Conservation (phyloP, 2,888 invertebrate genomes). For the Agrilus biguttatus region DNA sequence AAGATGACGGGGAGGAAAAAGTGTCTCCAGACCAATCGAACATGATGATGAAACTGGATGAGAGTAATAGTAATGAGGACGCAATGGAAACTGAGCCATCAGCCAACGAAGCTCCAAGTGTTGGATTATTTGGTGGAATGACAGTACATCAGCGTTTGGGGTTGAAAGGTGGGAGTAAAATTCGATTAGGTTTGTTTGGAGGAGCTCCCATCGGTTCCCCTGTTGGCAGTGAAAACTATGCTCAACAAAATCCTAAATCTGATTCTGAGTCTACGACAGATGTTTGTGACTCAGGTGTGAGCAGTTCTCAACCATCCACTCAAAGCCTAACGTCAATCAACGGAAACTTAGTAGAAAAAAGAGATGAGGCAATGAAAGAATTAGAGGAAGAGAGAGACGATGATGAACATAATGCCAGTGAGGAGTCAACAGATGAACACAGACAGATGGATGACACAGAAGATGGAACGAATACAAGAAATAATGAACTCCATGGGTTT, state of each 20-base stretch:
- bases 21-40: slow-evolving; percentile 8
- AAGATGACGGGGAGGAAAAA: slow-evolving; percentile 10
- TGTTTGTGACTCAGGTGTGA: slow-evolving; percentile 1
- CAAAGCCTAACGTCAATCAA: too few relatives aligned
- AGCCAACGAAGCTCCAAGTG: slow-evolving; percentile 11
- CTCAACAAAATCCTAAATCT: background rate
- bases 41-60: slow-evolving; percentile 5
- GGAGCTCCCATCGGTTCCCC: slow-evolving; percentile 15
- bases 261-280: slow-evolving; percentile 1
- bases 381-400: slow-evolving; percentile 8
- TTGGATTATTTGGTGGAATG: slow-evolving; percentile 22
- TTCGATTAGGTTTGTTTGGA: slow-evolving; percentile 14
- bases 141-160: slow-evolving; percentile 27
- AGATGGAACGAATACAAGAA: slow-evolving; percentile 9
- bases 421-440: slow-evolving; percentile 1
- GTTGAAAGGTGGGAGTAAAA: slow-evolving; percentile 22
- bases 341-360: slow-evolving; percentile 1
- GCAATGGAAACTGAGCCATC: slow-evolving; percentile 7
- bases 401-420: slow-evolving; percentile 7
- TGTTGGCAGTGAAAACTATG: slow-evolving; percentile 9
- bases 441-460: slow-evolving; percentile 6
- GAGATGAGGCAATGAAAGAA: slow-evolving; percentile 3
- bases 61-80: slow-evolving; percentile 4
- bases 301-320: too few relatives aligned
- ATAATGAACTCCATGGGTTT: background rate